A percentile compares a stretch with the other conserved stretches of the same genome.
phyloP scores from a whole-genome alignment of 2,113 vertebrate species.

The Sarotherodon lohbergeri region DNA sequence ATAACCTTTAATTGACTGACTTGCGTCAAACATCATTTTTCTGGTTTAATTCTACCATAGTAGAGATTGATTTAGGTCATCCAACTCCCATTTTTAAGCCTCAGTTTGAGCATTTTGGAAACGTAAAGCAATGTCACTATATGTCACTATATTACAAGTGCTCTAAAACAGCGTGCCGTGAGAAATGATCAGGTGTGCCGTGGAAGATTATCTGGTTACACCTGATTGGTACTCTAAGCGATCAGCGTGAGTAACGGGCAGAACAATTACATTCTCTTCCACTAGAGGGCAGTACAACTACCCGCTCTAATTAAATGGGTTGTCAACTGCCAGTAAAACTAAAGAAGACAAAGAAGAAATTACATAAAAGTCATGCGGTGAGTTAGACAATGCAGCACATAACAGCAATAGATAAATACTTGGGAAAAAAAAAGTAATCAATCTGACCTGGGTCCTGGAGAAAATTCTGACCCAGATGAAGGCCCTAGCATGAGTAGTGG shows the following conservation, averaged over 20 bases:
- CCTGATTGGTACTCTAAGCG: accelerated
- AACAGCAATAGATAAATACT: not conserved
- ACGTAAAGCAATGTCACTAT: no score
- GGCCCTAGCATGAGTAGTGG: not conserved
- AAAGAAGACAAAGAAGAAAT: not conserved
- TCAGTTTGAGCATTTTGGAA: not conserved
- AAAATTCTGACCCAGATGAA: not conserved
- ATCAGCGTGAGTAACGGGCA: not conserved
- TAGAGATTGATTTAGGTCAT: not conserved
- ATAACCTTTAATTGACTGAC: not conserved
- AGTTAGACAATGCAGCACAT: not conserved
- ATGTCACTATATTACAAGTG: not conserved
- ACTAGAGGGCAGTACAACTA: not conserved
- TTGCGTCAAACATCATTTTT: not conserved
- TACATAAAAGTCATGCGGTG: not conserved
- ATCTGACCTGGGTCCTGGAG: not conserved
- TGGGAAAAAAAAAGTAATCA: not conserved
- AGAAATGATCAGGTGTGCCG: not conserved
- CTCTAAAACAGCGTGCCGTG: not conserved
- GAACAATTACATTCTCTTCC: not conserved
- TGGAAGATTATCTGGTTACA: not conserved
- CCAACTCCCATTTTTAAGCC: not conserved
- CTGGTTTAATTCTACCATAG: not conserved
- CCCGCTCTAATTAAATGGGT: not conserved
- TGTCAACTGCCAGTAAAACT: not conserved